Evolutionary conservation across 2,797 vertebrate genomes (phyloP), one percentile per base, ranked within the genome.

Genomic region (Psittacula derbiana): DNA sequence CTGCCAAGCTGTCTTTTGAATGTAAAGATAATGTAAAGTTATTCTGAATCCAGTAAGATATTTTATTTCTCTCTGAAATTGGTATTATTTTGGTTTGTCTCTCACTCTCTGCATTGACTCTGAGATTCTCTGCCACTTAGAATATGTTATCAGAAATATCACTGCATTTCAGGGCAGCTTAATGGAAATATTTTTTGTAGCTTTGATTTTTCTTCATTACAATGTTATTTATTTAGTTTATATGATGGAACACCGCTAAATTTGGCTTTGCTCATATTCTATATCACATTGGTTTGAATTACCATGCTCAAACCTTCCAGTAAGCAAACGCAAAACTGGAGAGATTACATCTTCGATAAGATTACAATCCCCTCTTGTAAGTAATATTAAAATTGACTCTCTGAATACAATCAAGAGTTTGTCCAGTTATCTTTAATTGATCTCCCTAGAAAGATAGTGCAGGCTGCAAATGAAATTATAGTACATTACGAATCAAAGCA

Each of bases 351-450:
- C 38, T 95, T 95, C 95, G 94, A 94, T 97, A 97, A 97, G 92
- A 95, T 96, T 90, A 78, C 69, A 93, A 40, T 92, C 40, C 81
- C 64, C 69, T 94, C 58, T 90, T 95, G 70, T 71, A 96, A 94
- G 53, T 93, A 96, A 96, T 96, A 96, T 96, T 96, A 97, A 98
- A 98, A 96, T 95, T 95, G 80, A 79, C 72, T 97, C 80, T 92
- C 86, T 86, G 80, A 96, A 97, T 96, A 90, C 84, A 96, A 97
- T 96, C 81, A 97, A 91, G 79, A 73, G 93, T 97, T 97, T 97
- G 92, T 94, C 85, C 16, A 16, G 92, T 96, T 97, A 97, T 97
- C 96, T 97, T 97, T 97, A 97, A 97, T 97, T 97, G 94, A 97
- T 97, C 94, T 97, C 47, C 69, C 79, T 89, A 72, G 94, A 97